Percentiles rank a stretch among this genome's conserved stretches.
Conservation (phyloP, 2,888 invertebrate species). For the Iphiclides podalirius region DNA sequence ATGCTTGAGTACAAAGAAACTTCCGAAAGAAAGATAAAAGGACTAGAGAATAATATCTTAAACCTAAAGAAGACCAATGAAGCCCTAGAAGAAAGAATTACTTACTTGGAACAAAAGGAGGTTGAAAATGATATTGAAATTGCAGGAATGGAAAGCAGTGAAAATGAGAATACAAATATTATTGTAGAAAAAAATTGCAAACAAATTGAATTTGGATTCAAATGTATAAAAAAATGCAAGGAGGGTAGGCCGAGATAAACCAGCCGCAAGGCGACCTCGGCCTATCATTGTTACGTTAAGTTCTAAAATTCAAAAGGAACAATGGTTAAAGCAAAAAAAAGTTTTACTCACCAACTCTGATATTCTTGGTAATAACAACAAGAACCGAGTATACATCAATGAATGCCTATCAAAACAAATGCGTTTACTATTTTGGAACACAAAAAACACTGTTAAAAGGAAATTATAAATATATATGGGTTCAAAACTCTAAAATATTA, state of each 20-base stretch:
- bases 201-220: constrained; percentile 6
- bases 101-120: constrained; percentile 10
- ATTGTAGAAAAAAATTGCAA: constrained; percentile 1
- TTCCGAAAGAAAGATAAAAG: constrained; percentile 23
- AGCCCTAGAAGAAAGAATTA: constrained; percentile 19
- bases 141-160: constrained; percentile 5
- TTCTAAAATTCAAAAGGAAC: not conserved
- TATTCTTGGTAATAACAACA: too few relatives aligned
- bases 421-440: too few relatives aligned
- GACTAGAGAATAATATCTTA: constrained; percentile 22
- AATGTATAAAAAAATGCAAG: constrained; percentile 8
- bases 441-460: too few relatives aligned
- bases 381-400: too few relatives aligned
- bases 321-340: not conserved
- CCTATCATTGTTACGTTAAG: too few relatives aligned
- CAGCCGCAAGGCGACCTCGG: too few relatives aligned
- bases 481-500: too few relatives aligned
- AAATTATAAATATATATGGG: too few relatives aligned
- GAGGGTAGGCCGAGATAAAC: constrained; percentile 21
- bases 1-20: constrained; percentile 22
- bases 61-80: constrained; percentile 25
- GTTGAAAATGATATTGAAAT: constrained; percentile 24
- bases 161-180: too few relatives aligned
- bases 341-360: too few relatives aligned
- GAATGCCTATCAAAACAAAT: too few relatives aligned